Percentiles rank a stretch among this genome's conserved stretches.
phyloP scores from a whole-genome alignment of 2,888 invertebrate species.

The Slavum lentiscoides region DNA sequence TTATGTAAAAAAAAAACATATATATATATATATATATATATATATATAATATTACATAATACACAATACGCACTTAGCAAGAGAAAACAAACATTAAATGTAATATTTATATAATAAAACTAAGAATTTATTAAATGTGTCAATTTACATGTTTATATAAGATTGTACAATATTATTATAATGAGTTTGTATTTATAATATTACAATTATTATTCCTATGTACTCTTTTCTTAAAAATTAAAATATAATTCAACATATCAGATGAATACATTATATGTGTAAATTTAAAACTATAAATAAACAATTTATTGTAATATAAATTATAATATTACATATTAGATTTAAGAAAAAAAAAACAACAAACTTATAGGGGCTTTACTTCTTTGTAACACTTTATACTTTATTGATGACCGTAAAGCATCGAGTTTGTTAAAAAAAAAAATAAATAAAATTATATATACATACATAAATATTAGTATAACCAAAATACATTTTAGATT shows the following conservation, averaged over 20 bases:
- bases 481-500: conserved; percentile 23
- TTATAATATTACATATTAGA: conserved; percentile 18
- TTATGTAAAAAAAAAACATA: conserved; percentile 1
- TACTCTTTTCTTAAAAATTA: conserved; percentile 33
- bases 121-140: conserved; percentile 40
- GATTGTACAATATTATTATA: neutral
- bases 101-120: conserved; percentile 33
- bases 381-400: conserved; percentile 37
- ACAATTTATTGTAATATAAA: conserved; percentile 13
- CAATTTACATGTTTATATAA: conserved; percentile 51
- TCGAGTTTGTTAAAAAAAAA: conserved; percentile 16
- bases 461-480: conserved; percentile 19
- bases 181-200: conserved; percentile 42
- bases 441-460: neutral
- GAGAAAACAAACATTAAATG: neutral
- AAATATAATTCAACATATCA: conserved; percentile 46
- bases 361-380: conserved; percentile 10
- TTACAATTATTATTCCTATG: conserved; percentile 26
- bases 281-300: conserved; percentile 28
- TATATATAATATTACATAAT: conserved; percentile 14
- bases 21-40: conserved; percentile 4
- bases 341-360: conserved; percentile 23
- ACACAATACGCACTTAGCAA: conserved; percentile 7
- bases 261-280: conserved; percentile 28
- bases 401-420: conserved; percentile 6